A percentile compares a stretch with the other conserved stretches of the same genome.
Conservation (phyloP, 2,888 invertebrate species). For the Cinara cedri region DNA sequence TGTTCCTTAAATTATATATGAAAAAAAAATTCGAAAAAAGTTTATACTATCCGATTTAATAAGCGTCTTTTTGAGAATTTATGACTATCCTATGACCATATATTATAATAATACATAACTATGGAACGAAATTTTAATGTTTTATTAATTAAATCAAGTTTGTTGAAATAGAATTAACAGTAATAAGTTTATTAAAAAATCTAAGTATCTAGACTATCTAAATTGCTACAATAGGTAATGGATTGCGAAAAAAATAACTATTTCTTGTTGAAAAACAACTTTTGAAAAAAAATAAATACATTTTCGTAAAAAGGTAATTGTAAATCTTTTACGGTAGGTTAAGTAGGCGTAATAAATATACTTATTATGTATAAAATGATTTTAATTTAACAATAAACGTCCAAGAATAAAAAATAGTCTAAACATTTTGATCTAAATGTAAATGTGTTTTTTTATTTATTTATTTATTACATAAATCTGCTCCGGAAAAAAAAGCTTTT, state of each 20-base stretch:
- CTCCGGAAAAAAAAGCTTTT: slow-evolving; percentile 51
- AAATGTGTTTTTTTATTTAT: slow-evolving; percentile 19
- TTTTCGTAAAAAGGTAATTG: neutral
- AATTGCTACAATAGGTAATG: too few relatives aligned
- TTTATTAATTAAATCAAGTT: too few relatives aligned
- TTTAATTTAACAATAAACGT: neutral
- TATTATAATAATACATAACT: too few relatives aligned
- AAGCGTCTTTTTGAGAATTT: too few relatives aligned
- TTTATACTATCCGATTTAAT: too few relatives aligned
- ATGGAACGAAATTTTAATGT: too few relatives aligned
- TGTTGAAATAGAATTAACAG: neutral
- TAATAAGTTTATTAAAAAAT: slow-evolving; percentile 16
- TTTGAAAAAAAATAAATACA: too few relatives aligned
- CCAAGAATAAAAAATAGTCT: slow-evolving; percentile 2
- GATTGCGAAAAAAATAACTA: too few relatives aligned
- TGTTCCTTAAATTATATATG: too few relatives aligned
- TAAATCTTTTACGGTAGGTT: neutral
- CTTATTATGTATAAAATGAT: neutral
- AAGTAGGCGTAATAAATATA: neutral
- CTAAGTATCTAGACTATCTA: neutral
- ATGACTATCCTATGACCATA: too few relatives aligned
- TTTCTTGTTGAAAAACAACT: too few relatives aligned
- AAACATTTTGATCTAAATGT: slow-evolving; percentile 46
- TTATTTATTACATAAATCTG: slow-evolving; percentile 49
- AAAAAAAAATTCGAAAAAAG: too few relatives aligned